Conservation (phyloP, 2,113 vertebrate genomes). For the Nansenia antarctica region DNA sequence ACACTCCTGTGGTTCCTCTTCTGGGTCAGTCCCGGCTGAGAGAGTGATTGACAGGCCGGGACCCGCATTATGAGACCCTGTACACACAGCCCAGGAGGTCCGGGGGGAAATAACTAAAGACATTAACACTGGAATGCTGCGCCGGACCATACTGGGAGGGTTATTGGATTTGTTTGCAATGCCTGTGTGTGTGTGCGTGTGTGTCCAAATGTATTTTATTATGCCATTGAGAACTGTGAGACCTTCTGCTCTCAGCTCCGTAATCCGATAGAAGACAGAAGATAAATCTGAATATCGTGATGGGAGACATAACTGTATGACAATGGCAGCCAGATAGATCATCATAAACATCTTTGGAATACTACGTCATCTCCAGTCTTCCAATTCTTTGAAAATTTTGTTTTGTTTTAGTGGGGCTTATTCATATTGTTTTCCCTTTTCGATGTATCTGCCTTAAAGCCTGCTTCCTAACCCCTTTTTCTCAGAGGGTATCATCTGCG, state of each 20-base stretch:
- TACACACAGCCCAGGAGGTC: not conserved
- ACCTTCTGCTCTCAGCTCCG: not conserved
- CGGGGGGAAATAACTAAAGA: no score
- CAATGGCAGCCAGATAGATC: not conserved
- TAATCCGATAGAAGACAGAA: slow-evolving; percentile 2
- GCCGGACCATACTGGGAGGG: not conserved
- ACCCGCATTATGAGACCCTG: not conserved
- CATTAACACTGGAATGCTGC: slow-evolving; percentile 14
- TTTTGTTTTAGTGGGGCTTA: no score
- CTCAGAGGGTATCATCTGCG: no score
- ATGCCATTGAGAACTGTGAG: not conserved
- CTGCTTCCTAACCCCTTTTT: no score
- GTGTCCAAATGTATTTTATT: not conserved
- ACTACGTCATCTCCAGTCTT: no score
- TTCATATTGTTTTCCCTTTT: no score
- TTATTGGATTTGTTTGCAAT: slow-evolving; percentile 9
- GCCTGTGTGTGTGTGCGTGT: not conserved
- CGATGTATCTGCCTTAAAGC: no score
- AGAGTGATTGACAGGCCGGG: slow-evolving; percentile 18
- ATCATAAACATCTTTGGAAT: no score
- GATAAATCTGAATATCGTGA: no score
- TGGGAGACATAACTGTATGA: not conserved
- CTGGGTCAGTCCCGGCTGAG: slow-evolving; percentile 25
- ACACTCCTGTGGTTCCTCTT: slow-evolving; percentile 4
- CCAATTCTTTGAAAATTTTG: no score